Conservation (phyloP, 2,797 vertebrate genomes). For the Semaprochilodus insignis region DNA sequence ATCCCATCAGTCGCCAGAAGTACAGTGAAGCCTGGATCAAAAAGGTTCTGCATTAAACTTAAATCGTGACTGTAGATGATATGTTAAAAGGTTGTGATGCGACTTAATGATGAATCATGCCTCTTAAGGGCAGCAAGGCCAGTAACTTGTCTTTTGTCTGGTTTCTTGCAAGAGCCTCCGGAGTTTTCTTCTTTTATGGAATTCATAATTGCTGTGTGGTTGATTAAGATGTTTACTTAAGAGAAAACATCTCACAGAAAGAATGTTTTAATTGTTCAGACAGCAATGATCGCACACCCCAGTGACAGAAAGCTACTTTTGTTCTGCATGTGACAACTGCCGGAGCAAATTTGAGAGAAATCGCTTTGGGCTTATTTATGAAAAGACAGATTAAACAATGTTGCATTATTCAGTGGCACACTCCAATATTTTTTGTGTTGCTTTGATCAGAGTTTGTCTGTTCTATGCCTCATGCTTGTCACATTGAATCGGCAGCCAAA, state of each 20-base stretch:
- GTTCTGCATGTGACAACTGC: background rate
- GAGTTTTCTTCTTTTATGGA: too few relatives aligned
- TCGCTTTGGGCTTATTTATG: background rate
- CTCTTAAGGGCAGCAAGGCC: background rate
- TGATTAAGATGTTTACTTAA: background rate
- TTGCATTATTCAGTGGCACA: constrained; percentile 1
- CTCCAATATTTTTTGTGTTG: background rate
- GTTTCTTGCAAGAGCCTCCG: too few relatives aligned
- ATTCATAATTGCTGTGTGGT: background rate
- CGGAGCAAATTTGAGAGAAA: background rate
- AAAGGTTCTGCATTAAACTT: too few relatives aligned
- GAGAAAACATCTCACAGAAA: background rate
- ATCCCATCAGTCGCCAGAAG: too few relatives aligned
- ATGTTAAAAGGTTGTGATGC: too few relatives aligned
- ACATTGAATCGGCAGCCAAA: background rate
- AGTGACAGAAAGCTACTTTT: background rate
- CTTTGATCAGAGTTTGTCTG: background rate
- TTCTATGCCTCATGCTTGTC: background rate
- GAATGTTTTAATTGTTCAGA: background rate
- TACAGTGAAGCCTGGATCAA: too few relatives aligned
- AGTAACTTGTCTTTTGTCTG: background rate
- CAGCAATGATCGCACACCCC: background rate
- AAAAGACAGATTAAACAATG: background rate
- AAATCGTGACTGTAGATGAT: too few relatives aligned
- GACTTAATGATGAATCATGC: too few relatives aligned